Percentiles rank a stretch among this genome's conserved stretches.
Conservation (phyloP, 1,140 invertebrate genomes). For the Campodea augens region DNA sequence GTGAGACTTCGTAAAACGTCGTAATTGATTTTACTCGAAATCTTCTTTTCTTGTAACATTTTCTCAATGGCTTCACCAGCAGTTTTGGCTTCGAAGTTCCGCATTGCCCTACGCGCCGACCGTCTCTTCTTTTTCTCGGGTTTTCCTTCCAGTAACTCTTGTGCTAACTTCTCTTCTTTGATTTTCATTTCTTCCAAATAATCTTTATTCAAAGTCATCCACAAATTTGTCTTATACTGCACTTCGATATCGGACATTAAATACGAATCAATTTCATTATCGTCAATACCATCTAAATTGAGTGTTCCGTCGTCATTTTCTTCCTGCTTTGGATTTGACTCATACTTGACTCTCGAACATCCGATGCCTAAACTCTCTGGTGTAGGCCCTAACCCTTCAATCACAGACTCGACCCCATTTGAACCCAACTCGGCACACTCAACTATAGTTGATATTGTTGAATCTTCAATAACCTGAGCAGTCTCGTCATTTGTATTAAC, state of each 20-base stretch:
- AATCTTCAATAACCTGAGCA: too few species aligned
- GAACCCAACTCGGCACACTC: background rate
- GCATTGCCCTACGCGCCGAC: slow-evolving; percentile 34
- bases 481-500: too few species aligned
- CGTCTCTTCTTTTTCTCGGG: slow-evolving; percentile 50
- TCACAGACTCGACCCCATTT: background rate
- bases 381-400: slow-evolving; percentile 17
- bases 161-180: slow-evolving; percentile 48
- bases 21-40: slow-evolving; percentile 94
- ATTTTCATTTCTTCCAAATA: slow-evolving; percentile 65
- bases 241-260: slow-evolving; percentile 67
- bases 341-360: too few species aligned
- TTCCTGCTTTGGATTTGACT: slow-evolving; percentile 20
- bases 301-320: slow-evolving; percentile 37
- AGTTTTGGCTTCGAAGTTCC: slow-evolving; percentile 18
- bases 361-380: slow-evolving; percentile 23
- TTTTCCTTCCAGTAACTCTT: slow-evolving; percentile 57
- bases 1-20: slow-evolving; percentile 76
- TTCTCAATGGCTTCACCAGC: slow-evolving; percentile 77
- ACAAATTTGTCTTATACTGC: slow-evolving; percentile 53
- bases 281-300: slow-evolving; percentile 61
- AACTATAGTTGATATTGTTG: too few species aligned
- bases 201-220: slow-evolving; percentile 64
- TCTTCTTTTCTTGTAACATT: slow-evolving; percentile 83
- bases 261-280: slow-evolving; percentile 69